These are phyloP conservation scores for Brachionus sp. DNA, from an alignment of 1,140 invertebrate species.

Conservation along the genomic window DNA sequence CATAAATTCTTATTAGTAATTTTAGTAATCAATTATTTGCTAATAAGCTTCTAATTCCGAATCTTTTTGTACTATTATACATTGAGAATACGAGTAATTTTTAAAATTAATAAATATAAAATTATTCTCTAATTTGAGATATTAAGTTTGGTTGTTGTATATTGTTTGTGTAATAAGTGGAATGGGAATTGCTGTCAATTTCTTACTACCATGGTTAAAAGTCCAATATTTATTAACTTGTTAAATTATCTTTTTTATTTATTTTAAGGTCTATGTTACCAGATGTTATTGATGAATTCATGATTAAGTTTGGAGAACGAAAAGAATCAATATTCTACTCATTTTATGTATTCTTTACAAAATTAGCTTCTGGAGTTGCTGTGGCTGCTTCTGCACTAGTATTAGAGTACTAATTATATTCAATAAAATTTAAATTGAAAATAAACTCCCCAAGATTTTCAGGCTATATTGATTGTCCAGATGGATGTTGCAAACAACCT, in stretches of 20 bases:
- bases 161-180: slow-evolving; percentile 30
- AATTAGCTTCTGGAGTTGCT: slow-evolving; percentile 53
- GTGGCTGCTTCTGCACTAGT: slow-evolving; percentile 53
- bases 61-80: slow-evolving; percentile 15
- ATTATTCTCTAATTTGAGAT: neutral
- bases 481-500: slow-evolving; percentile 51
- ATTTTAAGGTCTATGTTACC: slow-evolving; percentile 54
- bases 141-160: slow-evolving; percentile 37
- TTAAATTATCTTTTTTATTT: neutral
- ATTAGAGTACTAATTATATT: slow-evolving; percentile 48
- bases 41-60: slow-evolving; percentile 12
- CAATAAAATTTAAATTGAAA: neutral
- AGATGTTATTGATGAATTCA: slow-evolving; percentile 57
- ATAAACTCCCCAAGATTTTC: neutral
- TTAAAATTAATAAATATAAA: neutral
- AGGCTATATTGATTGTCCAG: slow-evolving; percentile 21
- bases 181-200: slow-evolving; percentile 33
- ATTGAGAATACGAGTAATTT: slow-evolving; percentile 6
- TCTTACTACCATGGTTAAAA: slow-evolving; percentile 10
- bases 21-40: neutral
- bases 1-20: slow-evolving; percentile 49
- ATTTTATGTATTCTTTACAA: slow-evolving; percentile 57
- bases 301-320: slow-evolving; percentile 51
- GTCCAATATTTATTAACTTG: neutral
- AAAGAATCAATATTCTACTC: slow-evolving; percentile 57